These are phyloP conservation scores for Panurus biarmicus DNA, from an alignment of 2,113 vertebrate species.

Conservation along the genomic window DNA sequence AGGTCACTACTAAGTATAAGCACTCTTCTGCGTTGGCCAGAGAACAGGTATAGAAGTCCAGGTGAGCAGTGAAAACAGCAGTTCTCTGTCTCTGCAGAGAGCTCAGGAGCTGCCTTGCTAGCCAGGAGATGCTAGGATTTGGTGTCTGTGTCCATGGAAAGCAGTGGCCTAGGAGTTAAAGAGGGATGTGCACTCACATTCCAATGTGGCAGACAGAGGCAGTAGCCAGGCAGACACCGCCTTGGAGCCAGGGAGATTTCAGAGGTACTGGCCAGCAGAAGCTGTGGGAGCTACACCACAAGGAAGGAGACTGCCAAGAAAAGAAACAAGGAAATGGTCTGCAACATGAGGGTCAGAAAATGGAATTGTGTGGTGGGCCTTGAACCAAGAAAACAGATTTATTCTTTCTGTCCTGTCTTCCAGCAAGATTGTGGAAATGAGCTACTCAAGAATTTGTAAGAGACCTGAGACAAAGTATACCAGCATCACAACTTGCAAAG, in stretches of 20 bases:
- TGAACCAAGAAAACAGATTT: neutral
- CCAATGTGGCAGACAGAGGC: neutral
- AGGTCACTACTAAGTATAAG: neutral
- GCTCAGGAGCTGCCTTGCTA: neutral
- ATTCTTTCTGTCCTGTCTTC: neutral
- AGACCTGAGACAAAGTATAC: neutral
- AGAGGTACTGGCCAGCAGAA: neutral
- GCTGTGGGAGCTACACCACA: neutral
- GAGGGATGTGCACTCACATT: neutral
- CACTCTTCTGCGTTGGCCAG: neutral
- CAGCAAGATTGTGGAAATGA: neutral
- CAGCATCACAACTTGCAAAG: neutral
- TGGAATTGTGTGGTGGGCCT: too few species aligned
- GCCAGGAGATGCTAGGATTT: neutral
- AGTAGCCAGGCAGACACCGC: neutral
- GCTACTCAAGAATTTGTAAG: neutral
- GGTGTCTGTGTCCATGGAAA: neutral
- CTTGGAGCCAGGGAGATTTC: neutral
- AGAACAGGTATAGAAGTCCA: neutral
- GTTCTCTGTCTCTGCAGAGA: neutral
- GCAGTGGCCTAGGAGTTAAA: too few species aligned
- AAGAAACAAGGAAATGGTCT: neutral
- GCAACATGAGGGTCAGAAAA: neutral
- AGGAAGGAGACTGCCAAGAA: neutral
- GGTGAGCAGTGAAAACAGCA: neutral